These are phyloP conservation scores for Pseudolaguvia tuberculata DNA, from an alignment of 2,113 vertebrate genomes.

Conservation along the genomic window DNA sequence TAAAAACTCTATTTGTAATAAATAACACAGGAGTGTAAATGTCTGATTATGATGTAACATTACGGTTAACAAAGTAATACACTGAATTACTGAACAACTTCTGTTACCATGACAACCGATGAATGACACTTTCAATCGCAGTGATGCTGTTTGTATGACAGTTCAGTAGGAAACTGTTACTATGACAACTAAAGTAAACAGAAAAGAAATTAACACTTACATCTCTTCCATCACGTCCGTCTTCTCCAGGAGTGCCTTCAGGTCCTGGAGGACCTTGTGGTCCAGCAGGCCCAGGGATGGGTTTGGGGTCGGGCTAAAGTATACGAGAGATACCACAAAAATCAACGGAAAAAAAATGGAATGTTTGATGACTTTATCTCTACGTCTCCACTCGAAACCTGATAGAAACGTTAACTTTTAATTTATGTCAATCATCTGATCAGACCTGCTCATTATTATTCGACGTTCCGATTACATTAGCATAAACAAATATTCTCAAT, in stretches of 20 bases:
- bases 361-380: background rate
- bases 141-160: background rate
- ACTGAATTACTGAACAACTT: too few relatives aligned
- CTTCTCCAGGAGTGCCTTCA: conserved; percentile 63
- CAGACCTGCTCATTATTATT: background rate
- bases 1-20: too few relatives aligned
- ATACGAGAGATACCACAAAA: conserved; percentile 34
- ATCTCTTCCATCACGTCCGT: conserved; percentile 72
- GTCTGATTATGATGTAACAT: too few relatives aligned
- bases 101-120: background rate
- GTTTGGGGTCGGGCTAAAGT: conserved; percentile 66
- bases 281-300: conserved; percentile 67
- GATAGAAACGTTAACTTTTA: background rate
- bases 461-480: background rate
- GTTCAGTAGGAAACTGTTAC: background rate
- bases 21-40: too few relatives aligned
- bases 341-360: background rate
- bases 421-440: too few relatives aligned
- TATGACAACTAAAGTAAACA: too few relatives aligned
- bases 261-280: conserved; percentile 63
- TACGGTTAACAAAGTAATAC: too few relatives aligned
- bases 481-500: background rate
- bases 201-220: conserved; percentile 51
- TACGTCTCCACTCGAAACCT: background rate
- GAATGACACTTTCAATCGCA: background rate